Conservation (phyloP, 1,140 invertebrate species). For the Coelopa frigida region DNA sequence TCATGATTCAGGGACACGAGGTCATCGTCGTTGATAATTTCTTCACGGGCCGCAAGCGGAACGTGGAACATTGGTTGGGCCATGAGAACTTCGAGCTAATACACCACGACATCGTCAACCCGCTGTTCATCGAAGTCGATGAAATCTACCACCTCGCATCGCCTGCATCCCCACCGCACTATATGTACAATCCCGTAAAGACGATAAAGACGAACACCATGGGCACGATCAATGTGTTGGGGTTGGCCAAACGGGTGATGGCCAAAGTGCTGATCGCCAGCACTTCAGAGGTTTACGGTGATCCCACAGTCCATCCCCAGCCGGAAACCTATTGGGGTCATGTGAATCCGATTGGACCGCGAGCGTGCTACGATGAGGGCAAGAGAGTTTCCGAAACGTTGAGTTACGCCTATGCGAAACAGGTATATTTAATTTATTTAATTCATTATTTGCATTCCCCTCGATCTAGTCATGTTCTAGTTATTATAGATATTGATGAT, state of each 20-base stretch:
- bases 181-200: slow-evolving; percentile 99
- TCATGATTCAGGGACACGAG: slow-evolving; percentile 96
- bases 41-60: slow-evolving; percentile 93
- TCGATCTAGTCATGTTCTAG: too few species aligned
- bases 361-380: slow-evolving; percentile 98
- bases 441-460: too few species aligned
- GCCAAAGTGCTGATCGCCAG: slow-evolving; percentile 94
- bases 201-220: slow-evolving; percentile 99
- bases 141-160: slow-evolving; percentile 99
- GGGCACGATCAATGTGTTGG: slow-evolving; percentile 95
- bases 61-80: slow-evolving; percentile 98
- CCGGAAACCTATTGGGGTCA: slow-evolving; percentile 96
- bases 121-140: slow-evolving; percentile 95
- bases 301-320: slow-evolving; percentile 95
- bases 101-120: slow-evolving; percentile 98
- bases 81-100: slow-evolving; percentile 99
- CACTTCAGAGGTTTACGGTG: slow-evolving; percentile 97
- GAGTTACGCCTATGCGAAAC: slow-evolving; percentile 94
- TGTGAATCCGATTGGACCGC: slow-evolving; percentile 94
- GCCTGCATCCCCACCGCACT: slow-evolving; percentile 97
- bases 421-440: too few species aligned
- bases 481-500: too few species aligned
- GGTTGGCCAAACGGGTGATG: slow-evolving; percentile 87
- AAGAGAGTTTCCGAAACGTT: slow-evolving; percentile 96
- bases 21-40: slow-evolving; percentile 98